Percentiles rank a stretch among this genome's conserved stretches.
Evolutionary conservation across 1,140 invertebrate genomes (phyloP).

Genomic region (Ceratina calcarata): DNA sequence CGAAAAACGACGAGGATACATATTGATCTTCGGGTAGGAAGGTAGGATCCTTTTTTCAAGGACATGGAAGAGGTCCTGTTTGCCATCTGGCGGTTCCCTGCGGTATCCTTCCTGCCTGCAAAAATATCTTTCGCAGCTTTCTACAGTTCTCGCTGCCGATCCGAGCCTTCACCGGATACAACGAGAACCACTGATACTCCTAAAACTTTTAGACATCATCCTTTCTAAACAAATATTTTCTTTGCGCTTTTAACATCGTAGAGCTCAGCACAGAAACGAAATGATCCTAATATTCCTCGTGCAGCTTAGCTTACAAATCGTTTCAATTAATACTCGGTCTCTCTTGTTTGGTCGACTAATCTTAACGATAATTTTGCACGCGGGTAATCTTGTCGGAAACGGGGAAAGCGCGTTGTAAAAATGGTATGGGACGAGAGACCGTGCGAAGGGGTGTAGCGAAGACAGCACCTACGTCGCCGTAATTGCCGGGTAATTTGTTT

Average conservation of each 20-base stretch:
- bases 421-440: not conserved
- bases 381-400: conserved; percentile 10
- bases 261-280: not conserved
- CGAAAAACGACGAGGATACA: not conserved
- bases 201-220: conserved; percentile 28
- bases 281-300: conserved; percentile 20
- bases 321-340: conserved; percentile 18
- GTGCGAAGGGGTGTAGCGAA: conserved; percentile 1
- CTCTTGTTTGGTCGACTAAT: conserved; percentile 41
- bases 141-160: conserved; percentile 78
- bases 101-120: conserved; percentile 66
- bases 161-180: not conserved
- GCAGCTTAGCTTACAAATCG: conserved; percentile 57
- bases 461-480: conserved; percentile 51
- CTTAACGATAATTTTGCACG: conserved; percentile 57
- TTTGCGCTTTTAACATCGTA: not conserved
- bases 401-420: not conserved
- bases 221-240: conserved; percentile 27
- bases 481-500: conserved; percentile 72
- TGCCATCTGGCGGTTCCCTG: conserved; percentile 77
- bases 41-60: conserved; percentile 41
- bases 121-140: conserved; percentile 67
- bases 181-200: not conserved
- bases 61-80: conserved; percentile 70
- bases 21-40: conserved; percentile 45